phyloP scores from a whole-genome alignment of 2,888 invertebrate species.

The Halocaridina rubra region DNA sequence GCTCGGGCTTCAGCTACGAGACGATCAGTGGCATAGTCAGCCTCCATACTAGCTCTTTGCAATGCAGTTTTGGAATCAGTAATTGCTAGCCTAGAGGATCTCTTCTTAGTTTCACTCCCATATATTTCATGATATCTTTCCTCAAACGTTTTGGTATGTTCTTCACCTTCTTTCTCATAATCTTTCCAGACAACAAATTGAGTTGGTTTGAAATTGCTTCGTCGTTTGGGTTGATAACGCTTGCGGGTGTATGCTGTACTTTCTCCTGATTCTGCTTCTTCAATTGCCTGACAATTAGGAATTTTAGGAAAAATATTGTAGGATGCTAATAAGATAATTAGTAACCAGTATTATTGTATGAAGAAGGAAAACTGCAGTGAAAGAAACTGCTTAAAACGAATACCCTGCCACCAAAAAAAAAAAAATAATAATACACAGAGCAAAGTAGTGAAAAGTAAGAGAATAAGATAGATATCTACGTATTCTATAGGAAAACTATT shows the following conservation, averaged over 20 bases:
- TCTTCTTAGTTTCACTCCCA: neutral
- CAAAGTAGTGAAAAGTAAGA: too few relatives aligned
- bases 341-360: too few relatives aligned
- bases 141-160: neutral
- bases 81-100: neutral
- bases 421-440: too few relatives aligned
- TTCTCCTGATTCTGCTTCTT: neutral
- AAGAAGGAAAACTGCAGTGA: too few relatives aligned
- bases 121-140: neutral
- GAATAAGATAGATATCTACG: too few relatives aligned
- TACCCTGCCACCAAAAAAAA: too few relatives aligned
- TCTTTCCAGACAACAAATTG: conserved; percentile 47
- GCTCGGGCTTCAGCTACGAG: conserved; percentile 21
- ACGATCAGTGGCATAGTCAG: neutral
- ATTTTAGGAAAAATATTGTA: neutral
- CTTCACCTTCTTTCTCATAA: conserved; percentile 13
- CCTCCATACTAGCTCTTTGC: neutral
- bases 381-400: too few relatives aligned
- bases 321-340: neutral
- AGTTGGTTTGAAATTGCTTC: conserved; percentile 27
- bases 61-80: neutral
- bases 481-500: too few relatives aligned
- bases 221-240: neutral
- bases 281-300: conserved; percentile 4
- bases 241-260: neutral